Base-by-base conservation (phyloP, 2,888 invertebrate species). In the Scelioninae gen. 1 region DNA sequence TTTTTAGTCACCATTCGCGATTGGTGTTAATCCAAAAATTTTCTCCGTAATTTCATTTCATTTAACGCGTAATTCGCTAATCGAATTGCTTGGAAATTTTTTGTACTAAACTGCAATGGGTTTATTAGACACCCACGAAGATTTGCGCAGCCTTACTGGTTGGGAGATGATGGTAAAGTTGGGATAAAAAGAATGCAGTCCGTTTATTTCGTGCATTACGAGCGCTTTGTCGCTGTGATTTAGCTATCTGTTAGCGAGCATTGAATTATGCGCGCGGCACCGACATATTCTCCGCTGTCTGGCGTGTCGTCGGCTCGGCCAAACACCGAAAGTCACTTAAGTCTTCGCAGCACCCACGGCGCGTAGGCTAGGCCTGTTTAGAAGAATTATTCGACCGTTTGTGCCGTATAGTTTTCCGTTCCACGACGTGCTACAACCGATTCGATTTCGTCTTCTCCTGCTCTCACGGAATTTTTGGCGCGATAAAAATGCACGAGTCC, bases 251-350 rank as follows among this genome's bases (percentile, higher is more conserved):
- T 79, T 84, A 78, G 80, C 82, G 81, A 85, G 84, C 87, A 86
- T 85, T 88, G 88, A 88, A 86, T 87, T 88, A 88, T 87, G 82
- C 86, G 77, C 82, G 66, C 71, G 74, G 79, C 72, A 58, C 69
- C 78, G 82, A 74, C 74, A 74, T 80, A 80, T 84, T 77, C 80
- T 83, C 74, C 68, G 82, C 82, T 84, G 79, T 85, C 82, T 83
- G 83, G 78, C 86, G 86, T 87, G 88, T 88, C 88, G 88, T 85
- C 88, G 87, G 85, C 86, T 87, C 87, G 88, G 87, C 87, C 88
- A 90, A 90, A 92, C 92, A 92, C 89, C 90, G 88, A 92, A 92
- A 92, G 90, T 92, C 91, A 92, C 92, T 92, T 91, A 91, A 90
- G 90, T 88, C 88, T 84, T 85, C 87, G 82, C 86, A 85, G 87